Percentiles rank a stretch among this genome's conserved stretches.
Conservation (phyloP, 2,888 invertebrate species). For the Amblyteles armatorius region DNA sequence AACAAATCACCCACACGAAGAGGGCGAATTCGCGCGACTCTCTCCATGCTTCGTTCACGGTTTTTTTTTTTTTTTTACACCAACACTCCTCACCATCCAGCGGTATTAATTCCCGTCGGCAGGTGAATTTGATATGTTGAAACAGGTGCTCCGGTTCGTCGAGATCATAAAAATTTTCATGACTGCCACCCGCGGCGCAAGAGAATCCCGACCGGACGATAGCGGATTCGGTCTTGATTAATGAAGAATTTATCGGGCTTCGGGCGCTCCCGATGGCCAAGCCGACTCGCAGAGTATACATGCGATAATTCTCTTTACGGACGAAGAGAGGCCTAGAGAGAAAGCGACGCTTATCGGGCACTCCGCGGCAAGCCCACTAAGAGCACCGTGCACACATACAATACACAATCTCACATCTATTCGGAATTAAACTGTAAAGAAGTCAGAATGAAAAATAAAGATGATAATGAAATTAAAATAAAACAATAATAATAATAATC, state of each 20-base stretch:
- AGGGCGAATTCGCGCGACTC: constrained; percentile 25
- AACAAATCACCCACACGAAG: constrained; percentile 45
- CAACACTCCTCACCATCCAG: background rate
- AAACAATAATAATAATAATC: no score
- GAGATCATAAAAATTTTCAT: background rate
- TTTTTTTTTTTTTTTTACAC: background rate
- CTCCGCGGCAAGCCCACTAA: background rate
- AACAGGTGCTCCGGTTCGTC: constrained; percentile 7
- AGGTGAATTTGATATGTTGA: constrained; percentile 12
- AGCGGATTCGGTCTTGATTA: constrained; percentile 40
- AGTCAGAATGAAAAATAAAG: background rate
- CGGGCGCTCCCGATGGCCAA: constrained; percentile 71
- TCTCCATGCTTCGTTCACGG: background rate
- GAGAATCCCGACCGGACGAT: constrained; percentile 17
- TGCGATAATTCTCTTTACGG: background rate
- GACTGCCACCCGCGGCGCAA: background rate
- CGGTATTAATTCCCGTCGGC: background rate
- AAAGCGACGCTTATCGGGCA: background rate
- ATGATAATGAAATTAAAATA: background rate
- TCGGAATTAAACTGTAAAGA: no score
- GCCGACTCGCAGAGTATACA: background rate
- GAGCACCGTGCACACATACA: background rate
- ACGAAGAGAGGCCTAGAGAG: background rate
- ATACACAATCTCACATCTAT: no score
- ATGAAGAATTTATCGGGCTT: constrained; percentile 77